phyloP scores from a whole-genome alignment of 2,888 invertebrate genomes.

The Morpho achilles region DNA sequence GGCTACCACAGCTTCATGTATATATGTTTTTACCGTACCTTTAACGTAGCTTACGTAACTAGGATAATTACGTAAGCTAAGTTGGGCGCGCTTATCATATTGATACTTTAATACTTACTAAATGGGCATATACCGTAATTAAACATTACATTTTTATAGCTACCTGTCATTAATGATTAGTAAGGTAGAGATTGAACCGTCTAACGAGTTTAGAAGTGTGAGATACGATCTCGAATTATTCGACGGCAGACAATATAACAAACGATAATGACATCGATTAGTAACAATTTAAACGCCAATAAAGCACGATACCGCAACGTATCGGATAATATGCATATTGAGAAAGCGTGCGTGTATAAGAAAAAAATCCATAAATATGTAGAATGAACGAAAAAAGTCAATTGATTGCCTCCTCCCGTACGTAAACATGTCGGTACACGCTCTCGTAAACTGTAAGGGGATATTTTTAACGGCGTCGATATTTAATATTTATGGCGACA shows the following conservation, averaged over 20 bases:
- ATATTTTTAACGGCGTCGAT: slow-evolving; percentile 77
- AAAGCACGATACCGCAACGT: slow-evolving; percentile 34
- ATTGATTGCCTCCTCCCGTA: slow-evolving; percentile 66
- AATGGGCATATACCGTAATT: no score
- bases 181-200: slow-evolving; percentile 8
- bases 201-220: slow-evolving; percentile 12
- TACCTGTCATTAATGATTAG: slow-evolving; percentile 2
- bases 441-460: slow-evolving; percentile 77
- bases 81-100: no score
- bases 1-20: no score
- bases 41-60: no score
- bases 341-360: slow-evolving; percentile 52
- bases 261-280: slow-evolving; percentile 28
- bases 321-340: slow-evolving; percentile 43
- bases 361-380: slow-evolving; percentile 44
- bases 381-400: slow-evolving; percentile 59
- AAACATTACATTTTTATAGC: background rate
- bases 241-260: slow-evolving; percentile 15
- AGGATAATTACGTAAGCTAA: no score
- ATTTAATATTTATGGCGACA: slow-evolving; percentile 78
- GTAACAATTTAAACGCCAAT: slow-evolving; percentile 33
- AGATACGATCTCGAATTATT: slow-evolving; percentile 19
- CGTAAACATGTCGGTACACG: slow-evolving; percentile 72
- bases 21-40: no score
- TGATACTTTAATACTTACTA: no score